Evolutionary conservation across 1,140 invertebrate genomes (phyloP), one percentile per base, ranked within the genome.

Genomic region (Heliconius eleuchia): DNA sequence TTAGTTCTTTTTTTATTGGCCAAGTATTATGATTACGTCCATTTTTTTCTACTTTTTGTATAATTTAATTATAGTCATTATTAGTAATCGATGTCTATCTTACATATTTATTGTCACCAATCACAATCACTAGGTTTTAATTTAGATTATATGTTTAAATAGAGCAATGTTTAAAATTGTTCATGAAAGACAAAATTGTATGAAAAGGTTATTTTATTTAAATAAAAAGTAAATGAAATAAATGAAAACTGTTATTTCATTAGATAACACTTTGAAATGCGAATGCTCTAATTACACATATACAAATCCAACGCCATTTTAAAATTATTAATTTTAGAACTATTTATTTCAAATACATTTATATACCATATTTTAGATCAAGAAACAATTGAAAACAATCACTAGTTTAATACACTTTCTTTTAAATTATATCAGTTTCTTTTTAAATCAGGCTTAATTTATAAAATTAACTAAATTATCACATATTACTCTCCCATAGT

Each of bases 401-500:
- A 60, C 11, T 66, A 66, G 11, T 30, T 27, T 16, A 57, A 57
- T 66, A 13, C 60, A 66, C 60, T 27, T 57, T 57, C 8, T 23
- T 30, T 4, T 30, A 30, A 27, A 57, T 57, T 66, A 30, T 27
- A 30, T 66, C 3, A 13, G 16, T 27, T 16, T 27, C 4, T 66
- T 27, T 57, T 57, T 57, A 23, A 13, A 66, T 30, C 5, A 16
- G 11, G 27, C 60, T 66, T 16, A 66, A 66, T 66, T 60, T 27
- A 60, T 23, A 60, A 60, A 60, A 60, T 23, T 66, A 66, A 66
- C 71, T 72, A 72, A 30, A 57, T 80, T 80, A 91, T 96, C 96
- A 96, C 96, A 97, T 97, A 87, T 98, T 98, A 82, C 97, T 96
- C 92, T 98, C 97, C 97, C 97, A 98, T 60, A 98, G 94, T 95